Base-by-base conservation (phyloP, 2,888 invertebrate species). In the Aricia artaxerxes region DNA sequence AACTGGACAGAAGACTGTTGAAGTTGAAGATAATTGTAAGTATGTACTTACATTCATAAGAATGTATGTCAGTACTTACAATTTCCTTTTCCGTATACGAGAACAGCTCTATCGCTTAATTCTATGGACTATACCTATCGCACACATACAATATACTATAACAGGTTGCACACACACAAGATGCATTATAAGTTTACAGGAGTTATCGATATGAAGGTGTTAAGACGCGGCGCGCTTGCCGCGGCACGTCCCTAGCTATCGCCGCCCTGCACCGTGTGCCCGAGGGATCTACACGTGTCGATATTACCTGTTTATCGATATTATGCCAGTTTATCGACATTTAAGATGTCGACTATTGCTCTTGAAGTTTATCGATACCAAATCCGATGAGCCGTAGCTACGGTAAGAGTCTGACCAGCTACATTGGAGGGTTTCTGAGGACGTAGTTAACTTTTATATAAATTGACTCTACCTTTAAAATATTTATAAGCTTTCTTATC, bases 161-260 rank as follows among this genome's bases (percentile, higher is more conserved):
- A 88, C 57, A 57, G 57, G 40, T 75, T 49, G 49, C 75, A 75
- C 38, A 75, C 4, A 49, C 24, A 24, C n/a, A 75, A 44, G 49
- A 75, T 75, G 75, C 75, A 49, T 75, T 75, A 75, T 75, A 76
- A 76, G 76, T 76, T 53, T 76, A 76, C 76, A 57, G 49, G 76
- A 76, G 76, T 88, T 90, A 88, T 88, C 89, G 89, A 88, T 85
- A 85, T 82, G 85, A 88, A 90, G 90, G 90, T 90, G 88, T 83
- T 92, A 93, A 93, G 93, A 89, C 92, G 89, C 80, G 78, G 83
- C 84, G 77, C 88, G 87, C 87, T 91, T 93, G 93, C 92, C 85
- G 85, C 84, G 90, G 91, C 93, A 93, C 92, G 92, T 86, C 91
- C 81, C 81, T 82, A 84, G 81, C 85, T 85, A 84, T 86, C 85